These are phyloP conservation scores for Patella ulyssiponensis DNA, from an alignment of 2,888 invertebrate species.

Conservation along the genomic window DNA sequence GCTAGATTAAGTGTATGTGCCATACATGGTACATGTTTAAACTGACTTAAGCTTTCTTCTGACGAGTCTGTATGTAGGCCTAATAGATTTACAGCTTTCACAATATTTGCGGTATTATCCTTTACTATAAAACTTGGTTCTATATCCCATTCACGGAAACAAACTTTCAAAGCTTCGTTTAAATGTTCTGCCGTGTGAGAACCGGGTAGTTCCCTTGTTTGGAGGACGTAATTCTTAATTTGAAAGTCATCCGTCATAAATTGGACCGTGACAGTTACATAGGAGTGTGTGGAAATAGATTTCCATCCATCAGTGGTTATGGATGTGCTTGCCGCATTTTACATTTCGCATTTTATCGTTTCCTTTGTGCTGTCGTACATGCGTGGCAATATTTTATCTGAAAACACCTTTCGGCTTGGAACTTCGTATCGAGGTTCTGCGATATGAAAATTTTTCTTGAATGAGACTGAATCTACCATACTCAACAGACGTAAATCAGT, in stretches of 20 bases:
- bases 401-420: not conserved
- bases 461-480: not conserved
- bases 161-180: not conserved
- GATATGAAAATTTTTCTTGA: not conserved
- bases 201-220: not conserved
- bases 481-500: not conserved
- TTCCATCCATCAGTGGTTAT: conserved; percentile 20
- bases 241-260: conserved; percentile 8
- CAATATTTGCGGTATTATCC: conserved; percentile 16
- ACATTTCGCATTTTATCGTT: conserved; percentile 1
- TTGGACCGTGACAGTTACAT: conserved; percentile 19
- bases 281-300: not conserved
- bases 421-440: not conserved
- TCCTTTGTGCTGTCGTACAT: conserved; percentile 2
- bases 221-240: not conserved
- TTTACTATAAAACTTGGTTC: not conserved
- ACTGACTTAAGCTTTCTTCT: not conserved
- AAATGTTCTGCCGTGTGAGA: conserved; percentile 19
- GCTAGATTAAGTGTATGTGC: conserved; percentile 19
- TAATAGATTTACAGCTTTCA: not conserved
- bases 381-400: conserved; percentile 9
- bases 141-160: conserved; percentile 9
- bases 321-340: not conserved
- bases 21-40: conserved; percentile 19
- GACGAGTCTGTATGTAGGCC: not conserved